These are phyloP conservation scores for Nebria salina DNA, from an alignment of 2,888 invertebrate genomes.

Conservation along the genomic window DNA sequence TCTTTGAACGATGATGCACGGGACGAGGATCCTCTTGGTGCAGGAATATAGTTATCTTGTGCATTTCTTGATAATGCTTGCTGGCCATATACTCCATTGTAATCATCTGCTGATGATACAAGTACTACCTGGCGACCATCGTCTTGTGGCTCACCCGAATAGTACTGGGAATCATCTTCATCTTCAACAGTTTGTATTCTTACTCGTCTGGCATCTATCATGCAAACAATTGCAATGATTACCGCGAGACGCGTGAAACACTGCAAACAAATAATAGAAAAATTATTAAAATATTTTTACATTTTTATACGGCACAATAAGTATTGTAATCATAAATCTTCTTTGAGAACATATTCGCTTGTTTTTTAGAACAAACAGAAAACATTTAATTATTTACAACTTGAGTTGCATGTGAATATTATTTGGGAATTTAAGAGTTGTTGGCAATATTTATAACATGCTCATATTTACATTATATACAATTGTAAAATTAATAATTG, in stretches of 20 bases:
- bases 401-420: no score
- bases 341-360: no score
- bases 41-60: slow-evolving; percentile 59
- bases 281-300: neutral
- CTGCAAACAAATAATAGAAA: slow-evolving; percentile 49
- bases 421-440: no score
- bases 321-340: no score
- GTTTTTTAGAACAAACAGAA: no score
- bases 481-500: no score
- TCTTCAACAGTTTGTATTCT: slow-evolving; percentile 63
- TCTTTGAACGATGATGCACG: slow-evolving; percentile 48
- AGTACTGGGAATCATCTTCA: slow-evolving; percentile 62
- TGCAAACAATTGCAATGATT: slow-evolving; percentile 48
- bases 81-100: slow-evolving; percentile 64
- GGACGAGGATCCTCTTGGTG: slow-evolving; percentile 38
- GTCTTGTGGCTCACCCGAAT: slow-evolving; percentile 61
- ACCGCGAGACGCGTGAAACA: slow-evolving; percentile 54
- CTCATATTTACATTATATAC: no score
- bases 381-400: no score
- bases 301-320: no score
- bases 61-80: slow-evolving; percentile 55
- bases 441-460: no score
- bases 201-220: slow-evolving; percentile 63
- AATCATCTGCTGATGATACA: slow-evolving; percentile 62
- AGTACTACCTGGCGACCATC: slow-evolving; percentile 57